These are phyloP conservation scores for Pachyseris speciosa DNA, from an alignment of 64 coral and sea anemone species.

Conservation along the genomic window DNA sequence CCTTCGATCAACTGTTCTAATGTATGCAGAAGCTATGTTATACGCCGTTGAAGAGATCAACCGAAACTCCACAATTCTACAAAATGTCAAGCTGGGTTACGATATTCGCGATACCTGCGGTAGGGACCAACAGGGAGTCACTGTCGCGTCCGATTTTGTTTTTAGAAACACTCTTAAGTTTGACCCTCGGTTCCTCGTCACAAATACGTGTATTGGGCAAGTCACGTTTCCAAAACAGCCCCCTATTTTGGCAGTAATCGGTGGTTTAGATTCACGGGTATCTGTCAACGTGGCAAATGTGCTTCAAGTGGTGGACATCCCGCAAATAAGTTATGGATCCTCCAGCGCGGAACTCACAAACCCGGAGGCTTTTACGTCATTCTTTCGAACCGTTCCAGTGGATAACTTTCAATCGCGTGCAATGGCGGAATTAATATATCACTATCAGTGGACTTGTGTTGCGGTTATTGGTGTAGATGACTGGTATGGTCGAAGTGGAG, in stretches of 20 bases:
- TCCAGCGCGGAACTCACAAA: constrained; percentile 68
- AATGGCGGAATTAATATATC: constrained; percentile 71
- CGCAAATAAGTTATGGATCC: constrained; percentile 87
- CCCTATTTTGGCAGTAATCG: constrained; percentile 62
- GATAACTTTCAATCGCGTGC: constrained; percentile 88
- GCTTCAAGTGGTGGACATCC: constrained; percentile 74
- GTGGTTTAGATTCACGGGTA: constrained; percentile 70
- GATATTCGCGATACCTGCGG: constrained; percentile 89
- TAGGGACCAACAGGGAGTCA: constrained; percentile 70
- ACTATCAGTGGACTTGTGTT: constrained; percentile 90
- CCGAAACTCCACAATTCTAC: constrained; percentile 63
- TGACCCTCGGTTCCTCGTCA: constrained; percentile 52
- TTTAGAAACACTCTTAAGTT: constrained; percentile 66
- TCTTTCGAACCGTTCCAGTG: constrained; percentile 90
- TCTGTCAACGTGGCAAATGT: constrained; percentile 86
- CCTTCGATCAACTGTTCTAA: constrained; percentile 60
- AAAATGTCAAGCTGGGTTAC: constrained; percentile 77
- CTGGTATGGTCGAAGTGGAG: constrained; percentile 76
- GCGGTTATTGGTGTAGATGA: constrained; percentile 88
- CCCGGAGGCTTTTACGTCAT: constrained; percentile 59
- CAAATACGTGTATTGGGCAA: constrained; percentile 44
- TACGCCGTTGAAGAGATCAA: constrained; percentile 81
- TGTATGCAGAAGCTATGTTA: constrained; percentile 81
- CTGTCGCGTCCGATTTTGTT: constrained; percentile 69
- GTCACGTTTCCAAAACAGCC: background rate